phyloP scores from a whole-genome alignment of 2,797 vertebrate species.

The Anisognathus igniventris region DNA sequence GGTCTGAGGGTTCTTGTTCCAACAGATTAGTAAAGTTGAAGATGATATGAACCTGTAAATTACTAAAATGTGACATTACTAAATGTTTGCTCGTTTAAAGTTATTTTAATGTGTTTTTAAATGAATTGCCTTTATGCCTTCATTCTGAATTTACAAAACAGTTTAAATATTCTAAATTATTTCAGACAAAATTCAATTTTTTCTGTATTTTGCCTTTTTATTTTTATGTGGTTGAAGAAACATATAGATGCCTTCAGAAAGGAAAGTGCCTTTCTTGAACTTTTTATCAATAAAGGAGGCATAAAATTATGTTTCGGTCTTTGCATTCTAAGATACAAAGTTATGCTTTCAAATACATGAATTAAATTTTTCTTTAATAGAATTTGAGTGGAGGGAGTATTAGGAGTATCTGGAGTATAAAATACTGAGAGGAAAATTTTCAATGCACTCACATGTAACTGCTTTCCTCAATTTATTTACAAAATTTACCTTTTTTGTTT shows the following conservation, averaged over 20 bases:
- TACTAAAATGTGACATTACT: neutral
- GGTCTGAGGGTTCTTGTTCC: neutral
- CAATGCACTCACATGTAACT: rapidly evolving
- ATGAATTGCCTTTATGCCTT: neutral
- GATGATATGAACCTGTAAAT: neutral
- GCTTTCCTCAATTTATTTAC: neutral
- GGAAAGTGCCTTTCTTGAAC: neutral
- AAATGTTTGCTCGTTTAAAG: neutral
- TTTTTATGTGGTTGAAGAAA: neutral
- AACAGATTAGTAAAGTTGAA: neutral
- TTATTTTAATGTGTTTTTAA: neutral
- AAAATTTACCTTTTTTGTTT: neutral
- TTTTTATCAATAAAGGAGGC: neutral
- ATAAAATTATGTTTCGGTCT: neutral
- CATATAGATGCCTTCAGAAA: neutral
- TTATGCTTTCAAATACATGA: neutral
- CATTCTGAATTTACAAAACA: neutral
- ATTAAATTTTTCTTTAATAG: neutral
- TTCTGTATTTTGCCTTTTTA: neutral
- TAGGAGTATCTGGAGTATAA: neutral
- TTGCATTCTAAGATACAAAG: neutral
- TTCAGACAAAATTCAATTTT: neutral
- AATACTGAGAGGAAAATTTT: neutral
- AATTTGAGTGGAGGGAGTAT: neutral
- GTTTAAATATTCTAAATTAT: neutral